phyloP scores from a whole-genome alignment of 2,888 invertebrate genomes.

The Nineta flava region DNA sequence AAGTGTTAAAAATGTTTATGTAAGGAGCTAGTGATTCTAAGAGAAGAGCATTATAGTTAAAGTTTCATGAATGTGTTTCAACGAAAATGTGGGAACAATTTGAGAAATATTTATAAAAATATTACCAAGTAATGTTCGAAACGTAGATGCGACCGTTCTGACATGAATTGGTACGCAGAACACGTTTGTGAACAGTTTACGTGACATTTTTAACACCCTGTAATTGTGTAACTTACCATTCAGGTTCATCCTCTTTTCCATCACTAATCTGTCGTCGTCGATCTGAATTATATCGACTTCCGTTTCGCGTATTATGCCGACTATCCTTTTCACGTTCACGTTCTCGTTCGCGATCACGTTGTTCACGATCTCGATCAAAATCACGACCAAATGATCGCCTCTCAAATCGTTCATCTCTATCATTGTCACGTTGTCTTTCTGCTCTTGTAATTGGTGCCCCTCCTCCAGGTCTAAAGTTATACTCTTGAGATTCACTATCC shows the following conservation, averaged over 20 bases:
- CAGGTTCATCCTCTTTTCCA: constrained; percentile 65
- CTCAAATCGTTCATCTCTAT: constrained; percentile 25
- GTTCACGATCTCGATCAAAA: constrained; percentile 29
- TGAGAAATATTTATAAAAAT: no score
- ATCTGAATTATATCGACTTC: constrained; percentile 31
- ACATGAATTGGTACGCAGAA: not conserved
- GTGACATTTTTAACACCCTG: no score
- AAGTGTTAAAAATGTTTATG: no score
- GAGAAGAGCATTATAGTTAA: no score
- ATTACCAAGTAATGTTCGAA: no score
- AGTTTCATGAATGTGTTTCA: no score
- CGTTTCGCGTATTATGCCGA: constrained; percentile 29
- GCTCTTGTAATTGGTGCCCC: constrained; percentile 15
- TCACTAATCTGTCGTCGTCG: constrained; percentile 35
- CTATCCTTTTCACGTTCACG: constrained; percentile 19
- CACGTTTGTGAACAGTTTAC: no score
- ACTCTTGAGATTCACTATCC: constrained; percentile 23
- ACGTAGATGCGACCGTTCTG: no score
- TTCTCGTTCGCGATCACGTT: constrained; percentile 45
- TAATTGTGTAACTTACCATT: constrained; percentile 41
- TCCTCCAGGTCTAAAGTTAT: constrained; percentile 19
- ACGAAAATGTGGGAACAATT: no score
- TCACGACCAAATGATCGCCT: constrained; percentile 45
- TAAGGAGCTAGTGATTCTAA: no score
- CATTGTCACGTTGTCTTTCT: constrained; percentile 14